Percentiles rank a stretch among this genome's conserved stretches.
Conservation (phyloP, 2,113 vertebrate genomes). For the Clarias batrachus region DNA sequence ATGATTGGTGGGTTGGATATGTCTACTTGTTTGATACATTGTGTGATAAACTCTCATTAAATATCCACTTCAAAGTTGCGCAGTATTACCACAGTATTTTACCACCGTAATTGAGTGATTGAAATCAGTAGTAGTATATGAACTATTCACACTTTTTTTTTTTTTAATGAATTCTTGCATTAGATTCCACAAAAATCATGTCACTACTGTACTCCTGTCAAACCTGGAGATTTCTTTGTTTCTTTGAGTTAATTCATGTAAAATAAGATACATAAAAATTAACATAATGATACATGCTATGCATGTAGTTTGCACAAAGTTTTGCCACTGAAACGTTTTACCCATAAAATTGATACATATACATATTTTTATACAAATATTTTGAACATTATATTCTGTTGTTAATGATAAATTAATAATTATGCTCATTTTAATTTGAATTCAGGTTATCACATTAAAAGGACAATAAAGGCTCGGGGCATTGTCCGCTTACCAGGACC, state of each 20-base stretch:
- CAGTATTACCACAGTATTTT: background rate
- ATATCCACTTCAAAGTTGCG: background rate
- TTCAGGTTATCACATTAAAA: constrained; percentile 57
- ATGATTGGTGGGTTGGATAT: constrained; percentile 59
- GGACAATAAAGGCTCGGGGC: constrained; percentile 23
- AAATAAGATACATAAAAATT: background rate
- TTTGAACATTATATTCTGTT: background rate
- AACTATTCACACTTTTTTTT: background rate
- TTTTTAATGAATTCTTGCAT: background rate
- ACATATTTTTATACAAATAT: background rate
- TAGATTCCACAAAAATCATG: background rate
- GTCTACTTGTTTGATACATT: background rate
- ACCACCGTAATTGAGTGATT: background rate
- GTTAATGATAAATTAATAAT: background rate
- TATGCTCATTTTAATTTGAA: background rate
- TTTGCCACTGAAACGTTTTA: background rate
- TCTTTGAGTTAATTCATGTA: background rate
- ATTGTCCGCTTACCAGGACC: constrained; percentile 1
- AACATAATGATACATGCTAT: background rate
- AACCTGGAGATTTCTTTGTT: background rate
- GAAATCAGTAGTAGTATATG: background rate
- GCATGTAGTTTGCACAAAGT: background rate
- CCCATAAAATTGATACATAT: background rate
- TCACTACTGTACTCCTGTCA: background rate
- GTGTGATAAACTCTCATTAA: background rate